These are phyloP conservation scores for Bufo bufo DNA, from an alignment of 2,113 vertebrate genomes.

Conservation along the genomic window DNA sequence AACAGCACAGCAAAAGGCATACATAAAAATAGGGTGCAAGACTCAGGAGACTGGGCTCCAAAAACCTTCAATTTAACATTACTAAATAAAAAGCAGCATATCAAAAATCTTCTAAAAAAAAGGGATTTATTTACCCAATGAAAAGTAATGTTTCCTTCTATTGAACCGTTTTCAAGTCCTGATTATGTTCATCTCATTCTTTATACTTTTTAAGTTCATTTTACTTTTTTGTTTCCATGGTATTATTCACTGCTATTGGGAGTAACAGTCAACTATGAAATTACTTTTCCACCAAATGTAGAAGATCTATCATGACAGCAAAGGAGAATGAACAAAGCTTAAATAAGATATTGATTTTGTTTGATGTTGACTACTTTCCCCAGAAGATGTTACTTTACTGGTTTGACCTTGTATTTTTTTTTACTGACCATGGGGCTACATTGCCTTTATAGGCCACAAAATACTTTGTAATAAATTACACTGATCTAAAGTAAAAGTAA, in stretches of 20 bases:
- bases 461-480: not conserved
- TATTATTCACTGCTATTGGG: not conserved
- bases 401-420: not conserved
- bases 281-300: not conserved
- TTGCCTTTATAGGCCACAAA: not conserved
- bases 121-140: no score
- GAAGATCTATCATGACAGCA: constrained; percentile 1
- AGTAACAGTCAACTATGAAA: constrained; percentile 15
- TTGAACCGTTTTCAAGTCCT: no score
- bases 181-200: not conserved
- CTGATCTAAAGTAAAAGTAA: not conserved
- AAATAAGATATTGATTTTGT: not conserved
- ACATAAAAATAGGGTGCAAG: no score
- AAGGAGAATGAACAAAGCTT: not conserved
- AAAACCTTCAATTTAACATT: no score
- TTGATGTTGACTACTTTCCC: not conserved
- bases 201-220: not conserved
- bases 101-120: no score
- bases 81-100: no score
- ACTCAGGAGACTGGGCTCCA: no score
- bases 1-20: no score
- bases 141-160: no score
- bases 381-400: not conserved
- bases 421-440: not conserved
- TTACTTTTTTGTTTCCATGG: not conserved